Conservation (phyloP, 2,888 invertebrate genomes). For the Heliconius charithonia region DNA sequence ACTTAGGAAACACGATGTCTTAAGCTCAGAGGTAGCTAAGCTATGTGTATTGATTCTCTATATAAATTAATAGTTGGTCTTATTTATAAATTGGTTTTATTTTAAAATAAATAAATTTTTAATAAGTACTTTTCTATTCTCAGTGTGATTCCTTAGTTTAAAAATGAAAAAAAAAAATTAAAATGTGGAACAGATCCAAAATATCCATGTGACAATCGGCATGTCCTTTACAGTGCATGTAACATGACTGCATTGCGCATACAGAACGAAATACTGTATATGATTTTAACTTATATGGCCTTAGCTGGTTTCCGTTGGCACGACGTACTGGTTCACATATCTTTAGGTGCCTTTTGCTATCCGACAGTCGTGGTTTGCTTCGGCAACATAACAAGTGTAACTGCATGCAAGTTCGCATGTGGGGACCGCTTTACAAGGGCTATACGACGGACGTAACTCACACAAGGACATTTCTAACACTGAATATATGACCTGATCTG, state of each 20-base stretch:
- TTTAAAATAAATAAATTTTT: neutral
- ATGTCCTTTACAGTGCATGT: conserved; percentile 15
- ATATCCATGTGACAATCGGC: conserved; percentile 7
- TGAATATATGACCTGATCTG: conserved; percentile 20
- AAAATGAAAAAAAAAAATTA: no score
- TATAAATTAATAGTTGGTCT: neutral
- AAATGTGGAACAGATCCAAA: neutral
- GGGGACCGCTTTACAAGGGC: conserved; percentile 38
- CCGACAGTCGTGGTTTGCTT: conserved; percentile 35
- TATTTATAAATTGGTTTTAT: neutral
- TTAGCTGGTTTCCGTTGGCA: conserved; percentile 36
- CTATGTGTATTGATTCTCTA: neutral
- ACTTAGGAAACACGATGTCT: neutral
- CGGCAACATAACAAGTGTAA: conserved; percentile 33
- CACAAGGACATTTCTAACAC: conserved; percentile 20
- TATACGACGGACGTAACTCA: conserved; percentile 38
- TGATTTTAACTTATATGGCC: conserved; percentile 36
- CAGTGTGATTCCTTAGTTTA: no score
- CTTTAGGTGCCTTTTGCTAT: conserved; percentile 36
- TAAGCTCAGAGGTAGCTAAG: neutral
- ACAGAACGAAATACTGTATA: conserved; percentile 26
- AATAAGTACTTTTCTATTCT: no score
- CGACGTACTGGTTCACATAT: conserved; percentile 35
- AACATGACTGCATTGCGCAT: conserved; percentile 43
- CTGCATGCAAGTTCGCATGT: conserved; percentile 48